Base-by-base conservation (phyloP, 2,797 vertebrate genomes). In the Poeciliopsis gracilis region DNA sequence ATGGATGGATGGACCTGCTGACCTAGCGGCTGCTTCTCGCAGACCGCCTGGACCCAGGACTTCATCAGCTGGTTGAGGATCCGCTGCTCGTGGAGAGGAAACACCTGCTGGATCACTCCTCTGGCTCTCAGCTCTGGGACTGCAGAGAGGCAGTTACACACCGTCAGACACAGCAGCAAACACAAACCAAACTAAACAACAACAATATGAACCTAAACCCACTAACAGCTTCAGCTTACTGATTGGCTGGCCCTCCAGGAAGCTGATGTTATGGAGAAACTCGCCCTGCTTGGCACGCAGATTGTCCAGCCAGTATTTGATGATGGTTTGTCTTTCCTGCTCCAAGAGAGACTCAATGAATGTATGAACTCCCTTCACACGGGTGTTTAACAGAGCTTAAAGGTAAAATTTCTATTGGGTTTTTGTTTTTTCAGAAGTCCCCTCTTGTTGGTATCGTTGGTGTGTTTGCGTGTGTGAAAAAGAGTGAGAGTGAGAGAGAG, bases 31-130 rank as follows among this genome's bases (percentile, higher is more conserved):
- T 99, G 98, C 23, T 98, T 97, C 90, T 99, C 97, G 77, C 98
- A 98, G 78, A 98, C 96, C 0, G 98, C 98, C 95, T 99, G 97
- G 74, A 99, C 98, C 98, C 98, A 99, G 0, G 97, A 98, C 94
- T 97, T 98, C 97, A 99, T 98, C 79, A 99, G 95, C 90, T 98
- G 95, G 89, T 97, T 96, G 85, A 99, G 96, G 93, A 99, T 98
- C 82, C 97, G 95, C 92, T 98, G 97, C 86, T 99, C 98, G 0
- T 99, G 98, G 73, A 99, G 95, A 0, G 98, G 98, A 91, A 99
- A 98, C 36, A 98, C 93, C 94, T 99, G 97, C 93, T 97, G 97
- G 93, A 99, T 97, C 90, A 99, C 97, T 1, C 97, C 98, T 2
- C 98, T 94, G 0, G 98, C 97, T 0, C 92, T 96, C 93, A 99